Conservation (phyloP, 2,113 vertebrate genomes). For the Chaetura pelagica region DNA sequence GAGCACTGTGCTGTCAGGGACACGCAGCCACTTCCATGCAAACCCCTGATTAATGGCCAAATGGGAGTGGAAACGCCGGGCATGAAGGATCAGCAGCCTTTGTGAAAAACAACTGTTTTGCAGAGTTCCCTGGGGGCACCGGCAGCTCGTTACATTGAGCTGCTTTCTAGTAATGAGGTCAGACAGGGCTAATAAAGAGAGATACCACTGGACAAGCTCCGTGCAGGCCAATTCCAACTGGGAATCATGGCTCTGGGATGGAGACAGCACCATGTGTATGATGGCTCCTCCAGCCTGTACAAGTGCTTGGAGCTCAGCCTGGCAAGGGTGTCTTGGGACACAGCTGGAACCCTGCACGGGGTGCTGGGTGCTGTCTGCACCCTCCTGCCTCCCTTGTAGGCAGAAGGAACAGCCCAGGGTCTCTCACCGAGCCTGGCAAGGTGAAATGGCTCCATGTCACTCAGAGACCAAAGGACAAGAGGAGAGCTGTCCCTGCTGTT, state of each 20-base stretch:
- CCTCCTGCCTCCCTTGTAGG: neutral
- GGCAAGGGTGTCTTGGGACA: accelerated
- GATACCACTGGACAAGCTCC: constrained; percentile 26
- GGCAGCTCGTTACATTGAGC: constrained; percentile 49
- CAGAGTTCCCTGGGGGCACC: constrained; percentile 34
- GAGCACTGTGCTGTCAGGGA: neutral
- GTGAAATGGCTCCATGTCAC: neutral
- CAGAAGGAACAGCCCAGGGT: neutral
- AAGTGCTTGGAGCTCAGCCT: neutral
- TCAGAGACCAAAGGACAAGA: neutral
- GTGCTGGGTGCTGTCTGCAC: neutral
- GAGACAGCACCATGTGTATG: accelerated
- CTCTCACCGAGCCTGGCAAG: accelerated
- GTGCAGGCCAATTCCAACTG: neutral
- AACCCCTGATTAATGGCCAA: constrained; percentile 43
- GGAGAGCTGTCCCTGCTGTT: neutral
- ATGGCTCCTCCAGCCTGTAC: neutral
- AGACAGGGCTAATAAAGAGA: constrained; percentile 72
- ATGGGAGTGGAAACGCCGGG: neutral
- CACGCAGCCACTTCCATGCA: neutral
- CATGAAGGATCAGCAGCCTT: constrained; percentile 56
- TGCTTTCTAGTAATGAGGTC: constrained; percentile 65
- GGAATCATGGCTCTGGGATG: neutral
- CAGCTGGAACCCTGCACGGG: accelerated
- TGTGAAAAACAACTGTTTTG: constrained; percentile 58